Conservation (phyloP, 2,113 vertebrate species). For the Aspiorhynchus laticeps region DNA sequence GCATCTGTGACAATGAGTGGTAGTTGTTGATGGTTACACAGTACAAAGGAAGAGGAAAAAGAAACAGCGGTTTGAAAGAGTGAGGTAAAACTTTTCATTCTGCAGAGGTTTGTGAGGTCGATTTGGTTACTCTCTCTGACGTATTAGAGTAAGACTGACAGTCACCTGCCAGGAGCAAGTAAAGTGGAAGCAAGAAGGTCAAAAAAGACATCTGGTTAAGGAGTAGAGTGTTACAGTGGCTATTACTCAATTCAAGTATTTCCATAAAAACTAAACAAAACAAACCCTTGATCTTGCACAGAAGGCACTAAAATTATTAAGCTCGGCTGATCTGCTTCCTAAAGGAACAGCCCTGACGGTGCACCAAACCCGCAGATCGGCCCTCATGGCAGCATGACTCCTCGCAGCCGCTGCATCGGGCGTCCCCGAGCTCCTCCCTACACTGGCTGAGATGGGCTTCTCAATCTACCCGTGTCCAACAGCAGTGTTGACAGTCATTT, state of each 20-base stretch:
- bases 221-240: conserved; percentile 75
- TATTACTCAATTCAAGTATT: conserved; percentile 76
- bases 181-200: conserved; percentile 57
- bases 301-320: conserved; percentile 80
- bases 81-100: conserved; percentile 60
- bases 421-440: conserved; percentile 14
- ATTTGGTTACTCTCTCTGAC: conserved; percentile 56
- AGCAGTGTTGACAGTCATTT: conserved; percentile 2
- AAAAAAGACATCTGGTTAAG: conserved; percentile 68
- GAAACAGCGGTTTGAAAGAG: conserved; percentile 52
- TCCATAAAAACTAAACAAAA: conserved; percentile 50
- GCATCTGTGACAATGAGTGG: conserved; percentile 77
- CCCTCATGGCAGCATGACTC: conserved; percentile 15
- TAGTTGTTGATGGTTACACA: conserved; percentile 49
- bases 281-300: conserved; percentile 68
- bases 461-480: conserved; percentile 13
- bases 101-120: conserved; percentile 60
- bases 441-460: conserved; percentile 7
- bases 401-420: conserved; percentile 15
- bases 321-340: conserved; percentile 36
- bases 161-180: conserved; percentile 25
- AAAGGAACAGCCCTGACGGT: conserved; percentile 18
- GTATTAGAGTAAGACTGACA: conserved; percentile 27
- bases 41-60: conserved; percentile 39
- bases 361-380: neutral